Base-by-base conservation (phyloP, 2,888 invertebrate genomes). In the Macrostomum cliftonense region DNA sequence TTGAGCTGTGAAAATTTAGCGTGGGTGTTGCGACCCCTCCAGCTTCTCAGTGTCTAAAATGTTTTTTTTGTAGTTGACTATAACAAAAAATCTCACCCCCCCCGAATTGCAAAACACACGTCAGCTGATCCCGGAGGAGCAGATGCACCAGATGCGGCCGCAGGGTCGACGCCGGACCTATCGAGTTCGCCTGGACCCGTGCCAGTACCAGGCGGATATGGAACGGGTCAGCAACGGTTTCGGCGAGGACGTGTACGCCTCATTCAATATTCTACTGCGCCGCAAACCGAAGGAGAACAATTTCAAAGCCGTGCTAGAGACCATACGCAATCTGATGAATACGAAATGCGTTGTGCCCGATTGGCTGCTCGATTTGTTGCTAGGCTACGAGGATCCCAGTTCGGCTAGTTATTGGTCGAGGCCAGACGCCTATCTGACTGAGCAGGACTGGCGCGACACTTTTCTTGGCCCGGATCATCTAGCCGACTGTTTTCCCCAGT, bases 271-370 rank as follows among this genome's bases (percentile, higher is more conserved):
- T 46, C 78, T 99, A 51, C 83, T 99, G 79, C 77, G 97, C 38
- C 77, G 97, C n/a, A 95, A 95, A 68, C 95, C 97, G 0, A 97
- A 99, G 64, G 93, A 97, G 72, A 99, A 99, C 68, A 99, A 99
- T 71, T 99, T 99, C 72, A 99, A 99, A 72, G 97, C 97, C 0
- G 97, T 99, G 1, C 72, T 99, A 59, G 93, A 95, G 71, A 99
- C 97, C 0, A 99, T 99, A 52, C 76, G 47, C 2, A 89, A 95
- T 71, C 76, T 99, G 57, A 93, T 99, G 91, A 99, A 99, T 67
- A 95, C 95, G 0, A 60, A 68, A 38, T 70, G 67, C 57, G 68
- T 70, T 13, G 70, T 71, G 13, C 71, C 70, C n/a, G 72, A 72
- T 55, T 74, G 74, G 74, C 60, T 74, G 36, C 68, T 71, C 49